Percentiles rank a stretch among this genome's conserved stretches.
Evolutionary conservation across 2,113 vertebrate species (phyloP).

Genomic region (Nycticebus coucang): DNA sequence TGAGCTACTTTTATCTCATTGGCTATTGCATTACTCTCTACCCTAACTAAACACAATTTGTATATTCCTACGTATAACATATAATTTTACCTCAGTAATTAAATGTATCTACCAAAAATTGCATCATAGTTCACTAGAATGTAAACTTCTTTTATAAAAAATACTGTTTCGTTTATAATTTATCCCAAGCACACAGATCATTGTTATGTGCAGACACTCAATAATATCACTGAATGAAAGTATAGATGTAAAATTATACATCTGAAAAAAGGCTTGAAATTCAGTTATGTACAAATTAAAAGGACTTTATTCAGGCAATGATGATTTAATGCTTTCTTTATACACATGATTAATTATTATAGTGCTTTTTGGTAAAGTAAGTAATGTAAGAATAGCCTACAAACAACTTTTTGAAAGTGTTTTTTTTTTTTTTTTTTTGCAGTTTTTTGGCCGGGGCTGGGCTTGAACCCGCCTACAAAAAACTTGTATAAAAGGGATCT

Average conservation of each 20-base stretch:
- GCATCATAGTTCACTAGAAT: background rate
- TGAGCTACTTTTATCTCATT: background rate
- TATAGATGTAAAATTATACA: background rate
- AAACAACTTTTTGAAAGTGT: background rate
- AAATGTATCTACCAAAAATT: background rate
- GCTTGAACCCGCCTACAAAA: background rate
- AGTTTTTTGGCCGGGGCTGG: too few relatives aligned
- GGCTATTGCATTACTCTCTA: background rate
- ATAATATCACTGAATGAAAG: constrained; percentile 18
- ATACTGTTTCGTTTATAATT: constrained; percentile 1
- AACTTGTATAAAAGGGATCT: background rate
- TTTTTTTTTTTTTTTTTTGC: too few relatives aligned
- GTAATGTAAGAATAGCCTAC: background rate
- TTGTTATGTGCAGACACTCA: background rate
- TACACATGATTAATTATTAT: background rate
- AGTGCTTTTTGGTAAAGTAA: background rate
- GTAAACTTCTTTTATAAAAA: background rate
- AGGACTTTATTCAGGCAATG: background rate
- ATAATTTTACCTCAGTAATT: background rate
- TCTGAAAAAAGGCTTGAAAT: background rate
- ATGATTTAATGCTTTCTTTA: background rate
- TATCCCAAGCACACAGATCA: background rate
- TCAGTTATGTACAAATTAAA: background rate
- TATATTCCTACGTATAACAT: background rate
- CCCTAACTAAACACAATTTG: background rate